Conservation (phyloP, 2,113 vertebrate genomes). For the Cichladusa arquata region DNA sequence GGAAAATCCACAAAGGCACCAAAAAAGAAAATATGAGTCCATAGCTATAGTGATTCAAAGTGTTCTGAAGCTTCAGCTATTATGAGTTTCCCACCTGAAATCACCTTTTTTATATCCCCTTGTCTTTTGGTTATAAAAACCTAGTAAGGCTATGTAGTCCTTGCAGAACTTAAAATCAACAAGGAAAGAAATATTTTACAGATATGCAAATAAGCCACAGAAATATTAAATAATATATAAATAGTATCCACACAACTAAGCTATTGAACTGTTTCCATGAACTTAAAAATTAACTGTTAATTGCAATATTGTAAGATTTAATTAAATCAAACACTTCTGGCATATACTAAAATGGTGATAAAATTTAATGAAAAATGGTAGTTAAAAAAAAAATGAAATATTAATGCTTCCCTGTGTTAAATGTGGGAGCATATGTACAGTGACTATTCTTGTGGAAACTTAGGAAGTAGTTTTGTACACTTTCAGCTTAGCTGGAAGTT, state of each 20-base stretch:
- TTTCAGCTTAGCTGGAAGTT: neutral
- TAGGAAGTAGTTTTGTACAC: neutral
- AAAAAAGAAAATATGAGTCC: neutral
- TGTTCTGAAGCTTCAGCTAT: neutral
- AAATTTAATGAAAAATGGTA: neutral
- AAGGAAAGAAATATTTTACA: neutral
- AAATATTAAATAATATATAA: neutral
- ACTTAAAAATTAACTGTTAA: neutral
- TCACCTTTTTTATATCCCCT: neutral
- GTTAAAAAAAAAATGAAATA: neutral
- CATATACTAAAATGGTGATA: neutral
- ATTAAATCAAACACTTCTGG: neutral
- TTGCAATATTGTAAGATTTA: neutral
- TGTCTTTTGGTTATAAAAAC: neutral
- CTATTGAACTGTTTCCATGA: neutral
- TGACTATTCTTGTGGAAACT: neutral
- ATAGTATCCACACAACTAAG: neutral
- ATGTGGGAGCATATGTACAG: neutral
- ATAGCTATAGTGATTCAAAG: neutral
- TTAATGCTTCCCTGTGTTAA: neutral
- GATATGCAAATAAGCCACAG: neutral
- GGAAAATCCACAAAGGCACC: neutral
- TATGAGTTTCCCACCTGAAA: neutral
- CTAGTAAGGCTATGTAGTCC: neutral
- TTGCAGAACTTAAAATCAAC: neutral